Base-by-base conservation (phyloP, 2,113 vertebrate genomes). In the Girardinichthys multiradiatus region DNA sequence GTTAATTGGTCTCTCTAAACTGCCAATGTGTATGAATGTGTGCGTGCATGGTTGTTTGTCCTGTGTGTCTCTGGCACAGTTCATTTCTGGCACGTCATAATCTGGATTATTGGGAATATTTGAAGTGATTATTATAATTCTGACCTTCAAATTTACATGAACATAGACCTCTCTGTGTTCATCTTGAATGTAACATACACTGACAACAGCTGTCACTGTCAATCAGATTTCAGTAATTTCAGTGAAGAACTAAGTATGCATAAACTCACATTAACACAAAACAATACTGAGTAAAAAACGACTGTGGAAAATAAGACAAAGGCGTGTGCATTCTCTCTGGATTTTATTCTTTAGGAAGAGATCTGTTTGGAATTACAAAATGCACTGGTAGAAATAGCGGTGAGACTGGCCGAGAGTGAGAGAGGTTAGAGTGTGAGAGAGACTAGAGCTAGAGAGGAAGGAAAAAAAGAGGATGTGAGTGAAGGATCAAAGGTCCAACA, bases 281-380 rank as follows among this genome's bases (percentile, higher is more conserved):
- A 70, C 9, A n/a, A n/a, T 24, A 24, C 21, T 5, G 3, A 57
- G 24, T 2, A 70, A n/a, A 4, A 37, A 15, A 37, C 5, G n/a
- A 54, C 9, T 0, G 37, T 59, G 71, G n/a, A 89, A 80, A 76
- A 19, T 60, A 89, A 75, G 35, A 82, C 37, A 28, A 57, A 48
- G 33, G 62, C 7, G 76, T 76, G 80, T 93, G 94, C 94, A 94
- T 95, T 94, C 94, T 95, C 94, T 94, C 93, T 94, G 90, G 76
- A 89, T 91, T 94, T 95, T 95, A 94, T 94, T 95, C 92, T 92
- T 93, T 94, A 92, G 91, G 93, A 94, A 95, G 92, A 93, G 88
- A 91, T 94, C 86, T 92, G 92, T 94, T 92, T 87, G 90, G 92
- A 93, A 92, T 94, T 95, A 94, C 94, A 95, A 94, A 95, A 95